Evolutionary conservation across 2,797 vertebrate genomes (phyloP), one percentile per base, ranked within the genome.

Genomic region (Orientallactaga sibirica): DNA sequence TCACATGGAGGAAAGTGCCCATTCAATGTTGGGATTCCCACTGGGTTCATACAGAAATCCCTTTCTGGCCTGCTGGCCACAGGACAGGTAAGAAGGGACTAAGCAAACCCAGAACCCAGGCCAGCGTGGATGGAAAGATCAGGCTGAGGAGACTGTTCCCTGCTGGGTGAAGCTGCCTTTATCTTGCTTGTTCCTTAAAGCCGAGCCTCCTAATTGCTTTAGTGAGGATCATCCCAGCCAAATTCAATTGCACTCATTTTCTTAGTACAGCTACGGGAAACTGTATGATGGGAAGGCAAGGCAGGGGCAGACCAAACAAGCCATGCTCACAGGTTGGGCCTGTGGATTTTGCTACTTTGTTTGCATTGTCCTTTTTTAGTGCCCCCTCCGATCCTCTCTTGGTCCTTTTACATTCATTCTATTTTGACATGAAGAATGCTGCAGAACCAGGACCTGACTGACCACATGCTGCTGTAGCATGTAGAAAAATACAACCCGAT

Each of bases 211-310:
- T 27, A 86, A 87, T 74, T 75, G n/a, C 75, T 91, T 95, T 88
- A 91, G 86, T 11, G 83, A 87, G 77, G 67, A 61, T 85, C 52
- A 37, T 87, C 84, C 88, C 48, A 81, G 84, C 43, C 88, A 89
- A 92, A 94, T 84, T 74, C 90, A 78, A 81, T 62, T 80, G 73
- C 67, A 68, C 62, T 92, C 29, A 88, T 84, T 95, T 93, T 95
- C 86, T 22, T 22, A 66, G 3, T 66, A 8, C 19, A 82, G 84
- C 93, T 64, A 25, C 48, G 71, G 66, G 37, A 84, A 94, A 71
- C 29, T 0, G 10, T 52, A 71, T 82, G 76, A 75, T 79, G 73
- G 80, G 90, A 96, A 95, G 78, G 64, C 52, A n/a, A 67, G 61
- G 64, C 52, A 25, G n/a, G 58, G n/a, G 2, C 5, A 6, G 37